Percentiles rank a stretch among this genome's conserved stretches.
Evolutionary conservation across 1,140 invertebrate genomes (phyloP).

Genomic region (Hesperophylax magnus): DNA sequence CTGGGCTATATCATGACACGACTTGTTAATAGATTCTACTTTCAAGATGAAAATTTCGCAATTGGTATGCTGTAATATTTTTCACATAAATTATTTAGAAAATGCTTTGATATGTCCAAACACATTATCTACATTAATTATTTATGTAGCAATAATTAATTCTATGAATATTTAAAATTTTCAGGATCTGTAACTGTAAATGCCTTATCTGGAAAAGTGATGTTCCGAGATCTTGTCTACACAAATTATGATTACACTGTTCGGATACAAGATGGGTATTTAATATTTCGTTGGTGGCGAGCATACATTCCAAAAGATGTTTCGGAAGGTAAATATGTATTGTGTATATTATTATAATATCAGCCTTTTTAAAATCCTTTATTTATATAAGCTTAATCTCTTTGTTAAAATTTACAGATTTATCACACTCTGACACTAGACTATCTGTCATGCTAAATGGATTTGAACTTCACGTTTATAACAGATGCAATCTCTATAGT

Average conservation of each 20-base stretch:
- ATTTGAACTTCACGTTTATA: constrained; percentile 97
- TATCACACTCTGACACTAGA: constrained; percentile 95
- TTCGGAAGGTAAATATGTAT: constrained; percentile 95
- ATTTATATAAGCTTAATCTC: too few relatives aligned
- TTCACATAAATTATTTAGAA: not conserved
- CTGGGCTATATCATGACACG: constrained; percentile 92
- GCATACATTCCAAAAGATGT: constrained; percentile 96
- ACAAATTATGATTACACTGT: constrained; percentile 96
- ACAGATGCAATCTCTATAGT: constrained; percentile 91
- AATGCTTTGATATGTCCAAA: too few relatives aligned
- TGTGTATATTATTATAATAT: too few relatives aligned
- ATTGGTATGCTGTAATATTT: constrained; percentile 79
- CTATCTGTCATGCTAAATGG: constrained; percentile 95
- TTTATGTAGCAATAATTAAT: constrained; percentile 46
- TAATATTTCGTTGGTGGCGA: constrained; percentile 98
- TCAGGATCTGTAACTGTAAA: constrained; percentile 94
- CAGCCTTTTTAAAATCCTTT: too few relatives aligned
- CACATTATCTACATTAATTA: not conserved
- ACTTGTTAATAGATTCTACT: constrained; percentile 90
- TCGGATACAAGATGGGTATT: constrained; percentile 95
- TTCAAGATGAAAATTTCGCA: constrained; percentile 89
- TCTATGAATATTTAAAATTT: constrained; percentile 56
- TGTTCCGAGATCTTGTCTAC: constrained; percentile 97
- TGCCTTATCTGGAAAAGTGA: constrained; percentile 96
- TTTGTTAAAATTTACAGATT: constrained; percentile 75